Conservation (phyloP, 2,888 invertebrate genomes). For the Dryobota labecula region DNA sequence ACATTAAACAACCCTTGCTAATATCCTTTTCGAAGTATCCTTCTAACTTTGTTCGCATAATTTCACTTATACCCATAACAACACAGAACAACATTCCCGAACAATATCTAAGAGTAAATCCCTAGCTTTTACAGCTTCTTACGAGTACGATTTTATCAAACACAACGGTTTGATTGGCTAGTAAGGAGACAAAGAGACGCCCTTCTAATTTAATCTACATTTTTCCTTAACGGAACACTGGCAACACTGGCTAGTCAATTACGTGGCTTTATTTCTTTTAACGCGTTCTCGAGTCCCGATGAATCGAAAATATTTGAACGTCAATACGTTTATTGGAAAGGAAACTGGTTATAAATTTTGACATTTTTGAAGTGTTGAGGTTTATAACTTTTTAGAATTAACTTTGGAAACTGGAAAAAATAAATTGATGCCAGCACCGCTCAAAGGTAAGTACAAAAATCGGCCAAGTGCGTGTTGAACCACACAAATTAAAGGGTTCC, state of each 20-base stretch:
- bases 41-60: slow-evolving; percentile 33
- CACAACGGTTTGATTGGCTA: slow-evolving; percentile 65
- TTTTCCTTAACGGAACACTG: slow-evolving; percentile 51
- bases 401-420: background rate
- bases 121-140: slow-evolving; percentile 28
- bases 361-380: background rate
- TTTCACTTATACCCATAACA: slow-evolving; percentile 36
- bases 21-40: slow-evolving; percentile 18
- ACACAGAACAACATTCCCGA: slow-evolving; percentile 18
- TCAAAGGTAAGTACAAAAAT: too few relatives aligned
- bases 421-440: background rate
- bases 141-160: slow-evolving; percentile 38
- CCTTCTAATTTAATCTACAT: slow-evolving; percentile 48
- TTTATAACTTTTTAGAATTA: background rate
- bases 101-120: slow-evolving; percentile 38
- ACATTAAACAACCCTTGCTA: slow-evolving; percentile 24
- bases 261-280: slow-evolving; percentile 68
- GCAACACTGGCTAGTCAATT: slow-evolving; percentile 63
- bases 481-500: too few relatives aligned
- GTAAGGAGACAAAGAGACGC: slow-evolving; percentile 51
- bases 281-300: slow-evolving; percentile 60
- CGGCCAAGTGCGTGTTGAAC: too few relatives aligned
- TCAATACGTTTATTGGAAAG: slow-evolving; percentile 58
- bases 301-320: slow-evolving; percentile 54
- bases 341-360: slow-evolving; percentile 11